Evolutionary conservation across 1,140 invertebrate species (phyloP).

Genomic region (Dinoponera quadriceps): DNA sequence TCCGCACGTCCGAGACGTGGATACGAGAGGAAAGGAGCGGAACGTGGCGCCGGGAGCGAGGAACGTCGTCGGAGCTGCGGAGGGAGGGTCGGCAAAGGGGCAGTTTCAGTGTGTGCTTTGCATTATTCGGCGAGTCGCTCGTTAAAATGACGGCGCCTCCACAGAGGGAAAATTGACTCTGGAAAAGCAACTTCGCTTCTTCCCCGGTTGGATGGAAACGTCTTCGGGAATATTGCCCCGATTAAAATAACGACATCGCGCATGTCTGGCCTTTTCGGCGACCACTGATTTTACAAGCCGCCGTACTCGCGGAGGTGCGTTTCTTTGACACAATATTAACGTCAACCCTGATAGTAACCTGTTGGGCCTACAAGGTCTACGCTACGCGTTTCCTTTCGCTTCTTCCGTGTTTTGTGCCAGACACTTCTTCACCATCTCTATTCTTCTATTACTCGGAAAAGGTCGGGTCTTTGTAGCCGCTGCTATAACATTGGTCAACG

Average conservation of each 20-base stretch:
- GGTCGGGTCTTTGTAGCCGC: too few species aligned
- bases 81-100: too few species aligned
- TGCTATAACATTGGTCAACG: too few species aligned
- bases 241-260: slow-evolving; percentile 26
- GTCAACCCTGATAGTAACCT: background rate
- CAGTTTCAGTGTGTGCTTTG: slow-evolving; percentile 49
- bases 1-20: background rate
- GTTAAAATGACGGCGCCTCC: slow-evolving; percentile 37
- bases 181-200: background rate
- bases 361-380: too few species aligned
- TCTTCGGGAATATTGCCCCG: slow-evolving; percentile 34
- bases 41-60: background rate
- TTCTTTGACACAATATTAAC: background rate
- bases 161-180: slow-evolving; percentile 36
- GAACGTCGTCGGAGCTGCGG: background rate
- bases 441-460: too few species aligned
- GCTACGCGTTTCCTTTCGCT: too few species aligned
- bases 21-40: background rate
- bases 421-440: too few species aligned
- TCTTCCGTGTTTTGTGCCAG: too few species aligned
- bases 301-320: background rate
- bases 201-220: slow-evolving; percentile 22
- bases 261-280: background rate
- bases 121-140: slow-evolving; percentile 57
- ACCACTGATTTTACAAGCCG: slow-evolving; percentile 25